These are phyloP conservation scores for Tetraneura akinire DNA, from an alignment of 1,140 invertebrate species.

Conservation along the genomic window DNA sequence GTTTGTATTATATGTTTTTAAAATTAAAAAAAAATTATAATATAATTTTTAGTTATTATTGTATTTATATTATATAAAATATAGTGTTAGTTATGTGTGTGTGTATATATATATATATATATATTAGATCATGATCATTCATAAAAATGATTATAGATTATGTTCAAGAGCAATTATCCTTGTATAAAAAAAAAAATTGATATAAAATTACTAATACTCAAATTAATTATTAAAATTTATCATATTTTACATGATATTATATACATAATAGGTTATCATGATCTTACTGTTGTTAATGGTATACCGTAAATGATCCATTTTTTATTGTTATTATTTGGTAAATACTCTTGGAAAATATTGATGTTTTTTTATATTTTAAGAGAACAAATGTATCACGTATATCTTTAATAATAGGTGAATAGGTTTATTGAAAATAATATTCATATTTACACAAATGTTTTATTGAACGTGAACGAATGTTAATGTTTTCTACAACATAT, in stretches of 20 bases:
- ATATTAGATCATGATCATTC: neutral
- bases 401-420: neutral
- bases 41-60: constrained; percentile 13
- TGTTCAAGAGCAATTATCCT: neutral
- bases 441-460: neutral
- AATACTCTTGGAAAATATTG: neutral
- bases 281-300: neutral
- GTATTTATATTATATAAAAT: neutral
- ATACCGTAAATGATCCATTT: constrained; percentile 7
- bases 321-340: constrained; percentile 8
- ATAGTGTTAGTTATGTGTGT: constrained; percentile 13
- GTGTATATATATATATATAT: too few relatives aligned
- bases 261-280: neutral
- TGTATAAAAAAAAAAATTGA: neutral
- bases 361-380: neutral
- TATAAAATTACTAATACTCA: neutral
- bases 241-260: neutral
- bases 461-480: neutral
- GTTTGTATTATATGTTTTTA: constrained; percentile 38
- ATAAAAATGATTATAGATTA: neutral
- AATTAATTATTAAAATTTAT: neutral
- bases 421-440: neutral
- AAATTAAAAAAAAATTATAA: constrained; percentile 12
- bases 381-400: neutral
- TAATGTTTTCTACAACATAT: neutral